Base-by-base conservation (phyloP, 2,797 vertebrate genomes). In the Coracias cyanogaster region DNA sequence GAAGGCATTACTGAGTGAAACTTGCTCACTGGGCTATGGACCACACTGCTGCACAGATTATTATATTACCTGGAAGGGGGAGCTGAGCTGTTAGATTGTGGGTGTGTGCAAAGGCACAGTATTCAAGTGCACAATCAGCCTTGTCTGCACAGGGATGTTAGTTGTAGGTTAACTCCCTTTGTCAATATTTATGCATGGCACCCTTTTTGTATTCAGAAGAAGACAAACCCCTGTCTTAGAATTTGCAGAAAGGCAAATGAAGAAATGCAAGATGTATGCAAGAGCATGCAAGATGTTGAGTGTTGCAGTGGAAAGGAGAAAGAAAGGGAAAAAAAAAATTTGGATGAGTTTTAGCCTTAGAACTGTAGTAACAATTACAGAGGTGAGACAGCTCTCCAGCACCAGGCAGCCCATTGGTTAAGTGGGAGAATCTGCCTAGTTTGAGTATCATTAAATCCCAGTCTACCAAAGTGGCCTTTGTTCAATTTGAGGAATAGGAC, bases 11-110 rank as follows among this genome's bases (percentile, higher is more conserved):
- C 37, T 29, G 55, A 69, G 16, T 61, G 31, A 41, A 89, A 48
- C 15, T 60, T 29, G 11, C 18, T 60, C 0, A 0, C 20, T 35
- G 48, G 46, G 61, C 35, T 3, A 0, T 39, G 52, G 41, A 24
- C 21, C 57, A 62, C 33, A 8, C 39, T 82, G 39, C 33, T 61
- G 33, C 28, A 7, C 43, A 15, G 37, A 62, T 6, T 39, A 28
- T 33, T 69, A 0, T 33, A 9, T 58, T 80, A 20, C 45, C n/a
- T 46, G 51, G 37, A 48, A 52, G 55, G 26, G 52, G 65, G 49
- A 58, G 10, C 22, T 1, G 1, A 24, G 13, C 37, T 61, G 37
- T n/a, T 25, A 46, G 31, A 6, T 60, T 35, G 8, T 52, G 49
- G 35, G 15, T 49, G 12, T 41, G 39, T 20, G 43, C 5, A 2